Base-by-base conservation (phyloP, 2,797 vertebrate species). In the Tangara arthus region DNA sequence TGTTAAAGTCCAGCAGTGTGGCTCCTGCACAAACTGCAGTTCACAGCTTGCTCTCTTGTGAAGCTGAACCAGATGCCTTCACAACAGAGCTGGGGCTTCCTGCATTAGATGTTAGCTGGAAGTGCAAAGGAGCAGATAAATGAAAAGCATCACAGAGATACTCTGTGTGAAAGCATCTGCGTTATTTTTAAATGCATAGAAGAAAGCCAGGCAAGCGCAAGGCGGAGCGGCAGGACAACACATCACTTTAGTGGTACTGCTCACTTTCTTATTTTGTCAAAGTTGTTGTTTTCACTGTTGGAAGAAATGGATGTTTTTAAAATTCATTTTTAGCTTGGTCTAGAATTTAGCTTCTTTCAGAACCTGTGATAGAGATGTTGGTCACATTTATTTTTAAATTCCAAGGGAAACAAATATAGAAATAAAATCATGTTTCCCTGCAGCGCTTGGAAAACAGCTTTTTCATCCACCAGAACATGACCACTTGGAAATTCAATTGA, bases 341-440 rank as follows among this genome's bases (percentile, higher is more conserved):
- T 93, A 68, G 41, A 84, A 79, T 65, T 85, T 49, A 65, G 7
- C 28, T 70, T 95, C 34, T 83, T 93, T 81, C 53, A 56, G 55
- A 89, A 92, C 42, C 44, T 63, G 53, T 85, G 56, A 59, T 44
- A 73, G 39, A 64, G 53, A 26, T 34, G 14, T n/a, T 78, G 34
- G 28, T 66, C 60, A 27, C 27, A 53, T 88, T 95, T 90, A 78
- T 87, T 91, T 93, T 92, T 69, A 88, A 72, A 66, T 93, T 91
- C 50, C 41, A 44, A 57, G 73, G 72, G 70, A 91, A 89, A 68
- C 19, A 89, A 80, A 87, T 60, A 60, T 14, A 89, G 69, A 57
- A 92, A 85, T 70, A 95, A 94, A 91, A 35, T 41, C 23, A 11
- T 69, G 41, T 93, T 93, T 94, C 66, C 76, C 63, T 91, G 66